Conservation (phyloP, 2,113 vertebrate genomes). For the Cephalopterus ornatus region DNA sequence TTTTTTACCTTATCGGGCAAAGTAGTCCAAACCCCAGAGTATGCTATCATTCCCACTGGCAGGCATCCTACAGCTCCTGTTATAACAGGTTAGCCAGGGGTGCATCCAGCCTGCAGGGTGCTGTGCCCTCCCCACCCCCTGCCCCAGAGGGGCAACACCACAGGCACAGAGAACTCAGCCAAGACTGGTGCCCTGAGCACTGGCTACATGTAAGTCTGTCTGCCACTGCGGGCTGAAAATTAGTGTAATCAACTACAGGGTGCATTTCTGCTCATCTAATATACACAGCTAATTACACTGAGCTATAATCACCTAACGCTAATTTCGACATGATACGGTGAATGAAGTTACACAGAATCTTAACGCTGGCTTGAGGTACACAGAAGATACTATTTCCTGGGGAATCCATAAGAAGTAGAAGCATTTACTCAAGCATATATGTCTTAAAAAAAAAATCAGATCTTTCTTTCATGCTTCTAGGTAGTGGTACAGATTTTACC, state of each 20-base stretch:
- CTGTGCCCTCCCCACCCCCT: background rate
- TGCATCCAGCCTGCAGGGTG: fast-evolving
- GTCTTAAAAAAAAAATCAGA: background rate
- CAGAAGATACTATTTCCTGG: background rate
- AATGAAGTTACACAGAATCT: background rate
- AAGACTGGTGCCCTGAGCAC: background rate
- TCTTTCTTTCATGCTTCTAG: background rate
- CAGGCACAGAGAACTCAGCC: fast-evolving
- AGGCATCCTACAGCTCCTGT: background rate
- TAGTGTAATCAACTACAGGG: background rate
- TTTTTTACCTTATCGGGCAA: background rate
- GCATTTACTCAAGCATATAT: background rate
- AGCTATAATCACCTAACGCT: background rate
- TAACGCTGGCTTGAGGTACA: background rate
- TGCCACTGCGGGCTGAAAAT: background rate
- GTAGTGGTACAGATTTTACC: background rate
- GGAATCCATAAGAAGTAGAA: background rate
- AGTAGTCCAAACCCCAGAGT: background rate
- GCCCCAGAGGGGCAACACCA: background rate
- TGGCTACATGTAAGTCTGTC: background rate
- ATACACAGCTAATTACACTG: background rate
- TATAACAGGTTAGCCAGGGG: background rate
- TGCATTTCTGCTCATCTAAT: background rate
- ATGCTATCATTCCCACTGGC: background rate
- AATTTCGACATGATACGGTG: background rate